A percentile compares a stretch with the other conserved stretches of the same genome.
phyloP scores from a whole-genome alignment of 2,888 invertebrate genomes.

The Gymnoscelis rufifasciata region DNA sequence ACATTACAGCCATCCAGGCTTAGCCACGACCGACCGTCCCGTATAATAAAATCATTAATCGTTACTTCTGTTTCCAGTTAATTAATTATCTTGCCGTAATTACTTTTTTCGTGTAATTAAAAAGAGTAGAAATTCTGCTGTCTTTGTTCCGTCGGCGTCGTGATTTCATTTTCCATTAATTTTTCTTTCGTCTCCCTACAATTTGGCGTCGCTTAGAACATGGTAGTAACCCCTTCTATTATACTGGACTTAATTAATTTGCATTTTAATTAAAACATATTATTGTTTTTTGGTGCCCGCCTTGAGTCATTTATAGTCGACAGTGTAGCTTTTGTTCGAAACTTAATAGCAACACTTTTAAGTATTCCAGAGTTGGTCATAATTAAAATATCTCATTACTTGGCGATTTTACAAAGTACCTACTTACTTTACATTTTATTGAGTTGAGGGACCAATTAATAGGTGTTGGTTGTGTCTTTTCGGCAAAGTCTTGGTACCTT shows the following conservation, averaged over 20 bases:
- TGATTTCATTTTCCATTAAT: conserved; percentile 79
- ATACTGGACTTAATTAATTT: conserved; percentile 75
- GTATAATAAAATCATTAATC: conserved; percentile 80
- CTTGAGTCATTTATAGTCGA: conserved; percentile 38
- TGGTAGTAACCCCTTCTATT: conserved; percentile 76
- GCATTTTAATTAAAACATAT: conserved; percentile 76
- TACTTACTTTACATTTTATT: not conserved
- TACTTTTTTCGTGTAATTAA: conserved; percentile 80
- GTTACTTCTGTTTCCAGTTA: conserved; percentile 79
- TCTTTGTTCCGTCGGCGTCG: conserved; percentile 76
- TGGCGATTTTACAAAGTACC: conserved; percentile 7
- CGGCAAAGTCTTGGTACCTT: too few relatives aligned
- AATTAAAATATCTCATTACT: conserved; percentile 22
- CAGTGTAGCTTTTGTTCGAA: conserved; percentile 39
- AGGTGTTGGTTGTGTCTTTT: too few relatives aligned
- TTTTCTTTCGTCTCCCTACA: conserved; percentile 82
- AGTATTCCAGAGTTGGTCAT: conserved; percentile 21
- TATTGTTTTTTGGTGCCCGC: conserved; percentile 55
- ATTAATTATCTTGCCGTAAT: conserved; percentile 79
- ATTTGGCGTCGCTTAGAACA: conserved; percentile 73
- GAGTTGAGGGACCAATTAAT: too few relatives aligned
- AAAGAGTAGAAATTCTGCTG: conserved; percentile 77
- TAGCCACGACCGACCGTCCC: conserved; percentile 65
- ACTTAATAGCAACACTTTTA: conserved; percentile 31
- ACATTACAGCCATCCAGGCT: conserved; percentile 6